Evolutionary conservation across 2,113 vertebrate genomes (phyloP), one percentile per base, ranked within the genome.

Genomic region (Alces alces): DNA sequence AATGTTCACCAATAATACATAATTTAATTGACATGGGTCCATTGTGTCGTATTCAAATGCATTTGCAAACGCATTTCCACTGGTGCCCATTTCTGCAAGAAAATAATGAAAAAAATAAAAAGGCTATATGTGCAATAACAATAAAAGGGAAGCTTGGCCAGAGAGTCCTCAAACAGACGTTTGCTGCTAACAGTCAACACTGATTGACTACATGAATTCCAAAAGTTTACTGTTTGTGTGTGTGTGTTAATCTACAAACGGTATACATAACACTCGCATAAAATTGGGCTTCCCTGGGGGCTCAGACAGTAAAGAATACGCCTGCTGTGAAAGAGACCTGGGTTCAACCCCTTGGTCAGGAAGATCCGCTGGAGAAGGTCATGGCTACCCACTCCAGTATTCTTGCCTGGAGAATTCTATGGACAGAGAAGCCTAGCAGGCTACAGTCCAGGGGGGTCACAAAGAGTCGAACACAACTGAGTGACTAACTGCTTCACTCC

Each of bases 191-290:
- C 36, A 54, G 9, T n/a, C 28, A 25, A 58, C 7, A 91, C 12
- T 36, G 2, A 64, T 1, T 3, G 30, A 61, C 2, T 43, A 15
- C 8, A 15, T 7, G 12, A 17, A 52, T 27, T 55, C 8, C 19
- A 25, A 39, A 23, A 33, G 36, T 55, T 23, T 7, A 2, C 9
- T 25, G 15, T 43, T 6, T 11, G 5, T n/a, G 30, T 14, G 6
- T n/a, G 33, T 14, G 33, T 82, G 17, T 6, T 43, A 23, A 36
- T 50, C 45, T 57, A 4, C 9, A 17, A 10, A 15, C 47, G 39
- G 3, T 36, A 2, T 17, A 21, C 5, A 5, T 3, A 21, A 9
- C 15, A n/a, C 3, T 36, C 1, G 0, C 17, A 36, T 70, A 70
- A 70, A 70, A 70, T 36, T 5, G 9, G n/a, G 9, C n/a, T 70